These are phyloP conservation scores for Pogonognathellus flavescens DNA, from an alignment of 1,140 invertebrate genomes.

Conservation along the genomic window DNA sequence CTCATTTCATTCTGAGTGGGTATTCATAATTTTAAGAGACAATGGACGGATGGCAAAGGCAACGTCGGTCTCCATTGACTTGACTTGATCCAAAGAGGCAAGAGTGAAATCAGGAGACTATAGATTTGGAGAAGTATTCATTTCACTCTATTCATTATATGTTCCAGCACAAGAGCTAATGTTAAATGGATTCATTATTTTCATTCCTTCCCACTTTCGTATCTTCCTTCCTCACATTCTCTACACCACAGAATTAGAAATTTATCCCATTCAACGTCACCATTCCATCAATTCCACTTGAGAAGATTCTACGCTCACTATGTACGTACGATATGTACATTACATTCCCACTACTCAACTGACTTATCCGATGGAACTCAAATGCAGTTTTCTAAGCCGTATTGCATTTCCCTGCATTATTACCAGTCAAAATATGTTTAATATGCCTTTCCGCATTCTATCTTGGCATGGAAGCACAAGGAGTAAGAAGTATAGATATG, in stretches of 20 bases:
- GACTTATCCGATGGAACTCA: neutral
- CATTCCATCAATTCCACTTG: constrained; percentile 38
- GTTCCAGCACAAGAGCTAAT: constrained; percentile 25
- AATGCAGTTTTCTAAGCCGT: constrained; percentile 16
- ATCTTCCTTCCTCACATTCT: constrained; percentile 36
- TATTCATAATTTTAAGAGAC: constrained; percentile 49
- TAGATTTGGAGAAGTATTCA: neutral
- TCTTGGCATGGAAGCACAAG: neutral
- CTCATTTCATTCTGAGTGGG: constrained; percentile 48
- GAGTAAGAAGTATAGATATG: neutral
- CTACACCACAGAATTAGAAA: constrained; percentile 32
- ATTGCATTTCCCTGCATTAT: constrained; percentile 36
- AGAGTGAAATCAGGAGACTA: constrained; percentile 10
- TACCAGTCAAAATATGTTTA: constrained; percentile 33
- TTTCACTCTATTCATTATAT: constrained; percentile 40
- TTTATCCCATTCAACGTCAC: constrained; percentile 38
- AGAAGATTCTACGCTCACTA: neutral
- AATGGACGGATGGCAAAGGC: constrained; percentile 41
- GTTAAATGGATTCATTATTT: constrained; percentile 49
- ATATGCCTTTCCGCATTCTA: constrained; percentile 36
- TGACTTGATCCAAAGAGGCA: neutral
- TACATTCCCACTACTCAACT: neutral
- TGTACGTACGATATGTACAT: neutral
- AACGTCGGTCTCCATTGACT: constrained; percentile 31
- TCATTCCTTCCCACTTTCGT: constrained; percentile 11